Percentiles rank a stretch among this genome's conserved stretches.
Evolutionary conservation across 2,888 invertebrate species (phyloP).

Genomic region (Epinotia demarniana): DNA sequence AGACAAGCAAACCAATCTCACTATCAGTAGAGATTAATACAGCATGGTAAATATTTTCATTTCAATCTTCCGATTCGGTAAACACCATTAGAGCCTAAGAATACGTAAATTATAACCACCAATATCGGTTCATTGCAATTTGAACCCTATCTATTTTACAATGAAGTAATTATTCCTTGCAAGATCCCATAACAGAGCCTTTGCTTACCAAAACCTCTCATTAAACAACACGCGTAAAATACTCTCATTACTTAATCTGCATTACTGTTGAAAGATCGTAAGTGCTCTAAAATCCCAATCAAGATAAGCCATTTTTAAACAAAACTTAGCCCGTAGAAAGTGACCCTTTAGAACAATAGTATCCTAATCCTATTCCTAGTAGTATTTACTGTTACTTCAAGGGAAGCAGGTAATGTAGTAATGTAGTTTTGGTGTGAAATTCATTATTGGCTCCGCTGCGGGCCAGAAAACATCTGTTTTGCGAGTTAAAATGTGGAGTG

Average conservation of each 20-base stretch:
- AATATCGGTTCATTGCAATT: neutral
- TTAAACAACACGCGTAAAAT: slow-evolving; percentile 9
- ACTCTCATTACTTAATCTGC: slow-evolving; percentile 13
- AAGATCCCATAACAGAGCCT: neutral
- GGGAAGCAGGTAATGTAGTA: slow-evolving; percentile 11
- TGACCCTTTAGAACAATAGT: slow-evolving; percentile 10
- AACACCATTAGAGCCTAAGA: neutral
- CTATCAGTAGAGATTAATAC: neutral
- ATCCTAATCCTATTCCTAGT: slow-evolving; percentile 14
- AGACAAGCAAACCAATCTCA: too few species aligned
- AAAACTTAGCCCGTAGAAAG: neutral
- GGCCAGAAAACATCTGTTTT: neutral
- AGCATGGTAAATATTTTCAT: neutral
- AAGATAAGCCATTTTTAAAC: neutral
- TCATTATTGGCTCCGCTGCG: neutral
- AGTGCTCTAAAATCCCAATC: neutral
- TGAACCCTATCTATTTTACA: neutral
- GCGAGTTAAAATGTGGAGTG: slow-evolving; percentile 9
- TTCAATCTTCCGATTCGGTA: neutral
- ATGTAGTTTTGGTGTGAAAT: neutral
- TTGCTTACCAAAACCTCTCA: neutral
- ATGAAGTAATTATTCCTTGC: neutral
- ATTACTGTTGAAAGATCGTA: neutral
- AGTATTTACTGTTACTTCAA: slow-evolving; percentile 8
- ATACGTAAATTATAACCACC: neutral